A percentile compares a stretch with the other conserved stretches of the same genome.
Evolutionary conservation across 1,140 invertebrate species (phyloP).

Genomic region (Ostrea edulis): DNA sequence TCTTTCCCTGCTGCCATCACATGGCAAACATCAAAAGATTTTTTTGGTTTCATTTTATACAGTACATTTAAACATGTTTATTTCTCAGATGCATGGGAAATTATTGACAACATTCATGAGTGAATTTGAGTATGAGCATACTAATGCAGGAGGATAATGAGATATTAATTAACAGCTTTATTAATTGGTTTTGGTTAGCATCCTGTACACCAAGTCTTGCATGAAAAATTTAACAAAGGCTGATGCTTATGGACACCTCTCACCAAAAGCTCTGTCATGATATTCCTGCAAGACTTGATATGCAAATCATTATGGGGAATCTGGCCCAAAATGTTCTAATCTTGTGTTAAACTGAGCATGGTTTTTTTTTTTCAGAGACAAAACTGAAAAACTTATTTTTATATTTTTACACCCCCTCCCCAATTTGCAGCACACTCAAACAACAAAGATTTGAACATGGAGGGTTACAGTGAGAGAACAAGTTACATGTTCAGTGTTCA

Average conservation of each 20-base stretch:
- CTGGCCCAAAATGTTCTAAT: constrained; percentile 5
- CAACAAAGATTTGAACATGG: background rate
- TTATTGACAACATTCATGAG: constrained; percentile 2
- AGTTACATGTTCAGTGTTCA: constrained; percentile 48
- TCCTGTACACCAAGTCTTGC: constrained; percentile 31
- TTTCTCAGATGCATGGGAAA: constrained; percentile 31
- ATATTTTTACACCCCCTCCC: background rate
- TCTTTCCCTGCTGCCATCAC: background rate
- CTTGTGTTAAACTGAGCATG: constrained; percentile 13
- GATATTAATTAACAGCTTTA: background rate
- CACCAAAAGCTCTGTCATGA: background rate
- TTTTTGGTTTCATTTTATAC: background rate
- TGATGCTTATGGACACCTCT: background rate
- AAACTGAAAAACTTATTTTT: background rate
- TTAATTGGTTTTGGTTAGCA: background rate
- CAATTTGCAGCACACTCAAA: background rate
- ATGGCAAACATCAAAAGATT: constrained; percentile 18
- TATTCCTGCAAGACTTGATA: constrained; percentile 5
- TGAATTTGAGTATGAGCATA: background rate
- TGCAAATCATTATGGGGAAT: background rate
- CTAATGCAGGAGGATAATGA: background rate
- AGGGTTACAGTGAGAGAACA: constrained; percentile 16
- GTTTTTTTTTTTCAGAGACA: background rate
- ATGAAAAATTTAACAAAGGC: background rate
- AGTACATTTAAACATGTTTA: constrained; percentile 31